Base-by-base conservation (phyloP, 2,888 invertebrate species). In the Hemithea aestivaria region DNA sequence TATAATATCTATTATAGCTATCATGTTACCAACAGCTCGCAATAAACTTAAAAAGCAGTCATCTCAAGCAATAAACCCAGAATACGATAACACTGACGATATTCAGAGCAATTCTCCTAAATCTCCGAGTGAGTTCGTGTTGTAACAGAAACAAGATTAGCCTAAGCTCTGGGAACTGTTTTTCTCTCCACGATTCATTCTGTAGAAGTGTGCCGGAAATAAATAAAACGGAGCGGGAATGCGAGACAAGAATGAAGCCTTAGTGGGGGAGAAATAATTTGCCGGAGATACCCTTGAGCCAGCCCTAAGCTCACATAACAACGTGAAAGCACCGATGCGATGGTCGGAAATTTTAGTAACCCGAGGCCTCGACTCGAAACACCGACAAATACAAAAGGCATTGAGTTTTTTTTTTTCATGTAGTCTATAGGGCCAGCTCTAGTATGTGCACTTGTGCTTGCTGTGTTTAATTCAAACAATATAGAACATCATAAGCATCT, bases 101-200 rank as follows among this genome's bases (percentile, higher is more conserved):
- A 56, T 60, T 60, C 57, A 52, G 53, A 56, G 61, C 64, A 62
- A 64, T 64, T 65, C 59, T 47, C 50, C 42, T 55, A 66, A 74
- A 74, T 70, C 74, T 70, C 68, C 65, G 62, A 58, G 65, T 67
- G 69, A 62, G 65, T 64, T 62, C 60, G 51, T 72, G 64, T 68
- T 60, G 58, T 58, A 58, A 66, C 67, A 64, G 60, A 62, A 65
- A 60, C 53, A 56, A 69, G 72, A 73, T 76, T 73, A 73, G 61
- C 56, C 58, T 70, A 66, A 74, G 72, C 75, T 54, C 62, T 60
- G 65, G 58, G 65, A 74, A 70, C 71, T 72, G 73, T 73, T 73
- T 73, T 69, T 67, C 65, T 53, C 57, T 62, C 56, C 56, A 50
- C 68, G 59, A 66, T 67, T 67, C 66, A 67, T 69, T 66, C 64